Evolutionary conservation across 2,113 vertebrate species (phyloP), one percentile per base, ranked within the genome.

Genomic region (Panthera tigris): DNA sequence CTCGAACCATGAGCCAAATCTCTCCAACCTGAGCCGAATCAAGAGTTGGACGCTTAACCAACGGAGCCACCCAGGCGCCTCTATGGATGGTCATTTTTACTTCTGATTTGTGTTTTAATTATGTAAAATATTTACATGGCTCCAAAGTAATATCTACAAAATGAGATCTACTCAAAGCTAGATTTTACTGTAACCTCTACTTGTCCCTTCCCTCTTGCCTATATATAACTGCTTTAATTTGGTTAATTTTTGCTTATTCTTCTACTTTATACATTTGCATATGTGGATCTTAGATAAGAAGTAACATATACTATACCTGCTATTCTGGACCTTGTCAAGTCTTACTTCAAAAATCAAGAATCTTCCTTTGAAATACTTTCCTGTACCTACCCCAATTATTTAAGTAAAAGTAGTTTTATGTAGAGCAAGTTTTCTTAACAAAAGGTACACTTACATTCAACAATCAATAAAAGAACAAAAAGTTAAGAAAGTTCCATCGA

Each of bases 401-500:
- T 94, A 92, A 88, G 16, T 69, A 81, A 92, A 94, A 69, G 33
- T 63, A 80, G 12, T 16, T 66, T 91, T 87, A 81, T 79, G 19
- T 36, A 92, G 52, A 79, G 4, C 68, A 93, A 94, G 45, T 66
- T 94, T 97, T 74, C 50, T 88, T 57, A 93, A 97, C 16, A 89
- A 95, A 96, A 71, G 19, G 8, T 31, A 52, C 12, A 41, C 36
- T 57, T n/a, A 39, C 39, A 85, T 88, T 93, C 55, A 66, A n/a
- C 94, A 96, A 55, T 65, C 63, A 84, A 39, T 89, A 55, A 91
- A 57, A 19, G 15, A 55, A 87, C 71, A 74, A 86, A 95, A 97
- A 92, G 71, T 69, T 91, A 69, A 95, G 33, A 68, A 85, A 61
- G 16, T 92, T 95, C 68, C 81, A 96, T 96, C 92, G 78, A 97